Evolutionary conservation across 2,113 vertebrate genomes (phyloP).

Genomic region (Plecotus auritus): DNA sequence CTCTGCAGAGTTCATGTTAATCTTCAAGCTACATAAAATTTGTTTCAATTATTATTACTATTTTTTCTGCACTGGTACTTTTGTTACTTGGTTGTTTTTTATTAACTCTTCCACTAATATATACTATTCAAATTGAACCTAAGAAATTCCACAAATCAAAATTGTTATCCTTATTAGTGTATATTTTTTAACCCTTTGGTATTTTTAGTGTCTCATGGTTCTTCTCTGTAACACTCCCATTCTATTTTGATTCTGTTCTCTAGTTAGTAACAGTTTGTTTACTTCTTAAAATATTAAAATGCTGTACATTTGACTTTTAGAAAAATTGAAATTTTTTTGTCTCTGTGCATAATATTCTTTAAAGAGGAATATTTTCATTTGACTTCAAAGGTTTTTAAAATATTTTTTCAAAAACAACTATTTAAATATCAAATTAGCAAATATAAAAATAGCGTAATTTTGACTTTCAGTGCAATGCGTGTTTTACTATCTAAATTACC

Average conservation of each 20-base stretch:
- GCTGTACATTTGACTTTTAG: not conserved
- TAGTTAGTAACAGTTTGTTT: conserved; percentile 5
- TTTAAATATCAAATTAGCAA: not conserved
- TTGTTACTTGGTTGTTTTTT: not conserved
- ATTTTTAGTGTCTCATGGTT: not conserved
- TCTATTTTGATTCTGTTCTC: not conserved
- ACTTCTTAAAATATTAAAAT: conserved; percentile 20
- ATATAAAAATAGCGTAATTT: conserved; percentile 36
- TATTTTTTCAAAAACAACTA: conserved; percentile 40
- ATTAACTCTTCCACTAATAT: not conserved
- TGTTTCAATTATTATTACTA: not conserved
- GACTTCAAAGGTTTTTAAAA: not conserved
- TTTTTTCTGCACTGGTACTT: not conserved
- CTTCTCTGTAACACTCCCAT: not conserved
- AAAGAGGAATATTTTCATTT: conserved; percentile 3
- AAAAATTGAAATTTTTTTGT: not conserved
- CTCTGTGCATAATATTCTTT: not conserved
- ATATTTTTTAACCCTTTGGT: not conserved
- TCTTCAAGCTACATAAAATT: not conserved
- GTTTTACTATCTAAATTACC: conserved; percentile 97
- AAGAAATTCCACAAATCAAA: not conserved
- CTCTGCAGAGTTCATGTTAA: not conserved
- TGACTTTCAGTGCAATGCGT: conserved; percentile 93
- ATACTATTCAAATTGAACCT: not conserved
- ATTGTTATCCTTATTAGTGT: not conserved